A percentile compares a stretch with the other conserved stretches of the same genome.
Conservation (phyloP, 2,888 invertebrate species). For the Drosophila koepferae region DNA sequence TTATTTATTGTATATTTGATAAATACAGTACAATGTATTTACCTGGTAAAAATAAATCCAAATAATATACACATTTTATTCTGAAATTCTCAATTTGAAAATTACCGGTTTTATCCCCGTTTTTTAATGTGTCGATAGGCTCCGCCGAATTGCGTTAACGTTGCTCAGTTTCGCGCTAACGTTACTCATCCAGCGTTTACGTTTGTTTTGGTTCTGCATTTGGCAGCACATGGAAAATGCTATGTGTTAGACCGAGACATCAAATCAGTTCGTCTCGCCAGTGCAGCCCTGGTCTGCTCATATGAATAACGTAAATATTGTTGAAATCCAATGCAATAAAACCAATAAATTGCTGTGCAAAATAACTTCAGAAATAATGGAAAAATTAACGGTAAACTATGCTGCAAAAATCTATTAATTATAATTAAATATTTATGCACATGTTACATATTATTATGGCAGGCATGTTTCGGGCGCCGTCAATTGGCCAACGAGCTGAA, state of each 20-base stretch:
- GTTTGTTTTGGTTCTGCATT: slow-evolving; percentile 29
- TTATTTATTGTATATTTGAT: neutral
- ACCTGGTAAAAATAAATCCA: neutral
- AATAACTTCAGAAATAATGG: slow-evolving; percentile 35
- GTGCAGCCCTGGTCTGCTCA: slow-evolving; percentile 38
- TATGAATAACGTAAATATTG: slow-evolving; percentile 51
- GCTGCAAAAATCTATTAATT: too few species aligned
- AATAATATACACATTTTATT: neutral
- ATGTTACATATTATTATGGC: neutral
- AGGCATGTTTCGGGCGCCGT: slow-evolving; percentile 50
- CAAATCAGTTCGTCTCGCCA: neutral
- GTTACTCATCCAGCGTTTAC: slow-evolving; percentile 14
- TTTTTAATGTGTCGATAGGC: slow-evolving; percentile 16
- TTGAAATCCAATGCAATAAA: slow-evolving; percentile 30
- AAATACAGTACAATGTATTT: neutral
- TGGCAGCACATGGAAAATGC: neutral
- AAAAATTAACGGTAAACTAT: slow-evolving; percentile 45
- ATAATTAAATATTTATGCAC: neutral
- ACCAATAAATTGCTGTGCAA: slow-evolving; percentile 11
- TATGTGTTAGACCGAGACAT: slow-evolving; percentile 24
- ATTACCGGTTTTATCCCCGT: slow-evolving; percentile 3
- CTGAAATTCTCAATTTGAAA: slow-evolving; percentile 6
- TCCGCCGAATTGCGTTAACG: slow-evolving; percentile 1
- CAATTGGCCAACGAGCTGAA: slow-evolving; percentile 78
- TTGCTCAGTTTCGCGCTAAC: slow-evolving; percentile 29